Conservation (phyloP, 2,888 invertebrate species). For the Trilocha varians region DNA sequence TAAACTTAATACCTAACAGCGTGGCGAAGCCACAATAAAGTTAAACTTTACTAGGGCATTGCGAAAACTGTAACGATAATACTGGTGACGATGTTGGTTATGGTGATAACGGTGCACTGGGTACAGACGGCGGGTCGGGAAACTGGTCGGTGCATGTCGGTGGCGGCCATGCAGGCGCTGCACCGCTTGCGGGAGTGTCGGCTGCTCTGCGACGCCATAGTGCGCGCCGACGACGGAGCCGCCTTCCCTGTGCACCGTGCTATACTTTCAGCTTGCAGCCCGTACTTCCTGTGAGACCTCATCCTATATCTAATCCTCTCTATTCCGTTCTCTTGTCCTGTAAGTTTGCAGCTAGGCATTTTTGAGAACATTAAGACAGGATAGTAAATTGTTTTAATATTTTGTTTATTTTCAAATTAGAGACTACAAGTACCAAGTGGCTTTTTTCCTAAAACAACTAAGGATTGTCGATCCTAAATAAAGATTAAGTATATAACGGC, state of each 20-base stretch:
- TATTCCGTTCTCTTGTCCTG: not conserved
- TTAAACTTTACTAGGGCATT: not conserved
- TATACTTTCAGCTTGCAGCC: slow-evolving; percentile 89
- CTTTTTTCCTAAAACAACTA: not conserved
- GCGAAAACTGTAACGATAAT: slow-evolving; percentile 1
- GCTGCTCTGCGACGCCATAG: slow-evolving; percentile 89
- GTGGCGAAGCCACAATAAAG: not conserved
- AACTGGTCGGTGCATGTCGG: slow-evolving; percentile 83
- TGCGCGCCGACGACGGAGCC: slow-evolving; percentile 86
- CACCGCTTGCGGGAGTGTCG: slow-evolving; percentile 88
- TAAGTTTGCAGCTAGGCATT: too few species aligned
- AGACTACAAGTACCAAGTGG: not conserved
- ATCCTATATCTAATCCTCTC: not conserved
- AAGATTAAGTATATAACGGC: too few species aligned
- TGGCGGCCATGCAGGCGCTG: slow-evolving; percentile 87
- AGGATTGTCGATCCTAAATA: not conserved
- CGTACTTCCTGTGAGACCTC: slow-evolving; percentile 84
- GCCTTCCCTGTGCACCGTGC: slow-evolving; percentile 89
- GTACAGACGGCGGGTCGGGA: slow-evolving; percentile 66
- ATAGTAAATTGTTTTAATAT: too few species aligned
- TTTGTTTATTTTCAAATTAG: too few species aligned
- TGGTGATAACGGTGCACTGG: not conserved
- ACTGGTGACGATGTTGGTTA: not conserved
- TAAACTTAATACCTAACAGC: too few species aligned
- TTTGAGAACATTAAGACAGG: too few species aligned